These are phyloP conservation scores for Ctenopoma multispine DNA, from an alignment of 2,797 vertebrate species.

Conservation along the genomic window DNA sequence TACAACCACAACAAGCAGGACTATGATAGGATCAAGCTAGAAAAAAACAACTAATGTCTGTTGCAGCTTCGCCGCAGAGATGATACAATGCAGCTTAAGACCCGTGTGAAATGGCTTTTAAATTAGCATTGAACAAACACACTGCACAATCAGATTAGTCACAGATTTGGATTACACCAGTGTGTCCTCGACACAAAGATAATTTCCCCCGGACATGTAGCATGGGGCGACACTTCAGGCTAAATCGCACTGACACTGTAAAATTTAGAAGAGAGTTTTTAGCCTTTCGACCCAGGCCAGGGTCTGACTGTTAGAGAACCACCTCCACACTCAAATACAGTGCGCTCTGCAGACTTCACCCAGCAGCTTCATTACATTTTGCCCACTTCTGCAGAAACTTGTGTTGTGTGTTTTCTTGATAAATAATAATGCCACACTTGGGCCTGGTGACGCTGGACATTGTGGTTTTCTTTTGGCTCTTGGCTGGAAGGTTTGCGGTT, in stretches of 20 bases:
- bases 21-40: conserved; percentile 58
- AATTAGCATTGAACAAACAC: conserved; percentile 63
- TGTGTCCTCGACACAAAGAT: conserved; percentile 52
- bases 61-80: conserved; percentile 26
- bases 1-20: conserved; percentile 35
- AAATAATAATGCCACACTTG: too few relatives aligned
- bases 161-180: conserved; percentile 71
- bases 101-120: conserved; percentile 55
- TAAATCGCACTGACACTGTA: conserved; percentile 61
- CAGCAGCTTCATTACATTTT: too few relatives aligned
- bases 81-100: conserved; percentile 54
- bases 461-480: too few relatives aligned
- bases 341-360: too few relatives aligned
- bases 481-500: too few relatives aligned
- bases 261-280: conserved; percentile 23
- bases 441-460: too few relatives aligned
- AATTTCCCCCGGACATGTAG: conserved; percentile 35
- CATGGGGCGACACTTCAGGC: conserved; percentile 19
- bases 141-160: conserved; percentile 75
- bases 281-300: not conserved
- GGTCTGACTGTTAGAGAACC: not conserved
- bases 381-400: too few relatives aligned
- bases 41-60: conserved; percentile 15
- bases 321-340: not conserved
- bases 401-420: too few relatives aligned